These are phyloP conservation scores for Drosophila bocqueti DNA, from an alignment of 1,140 invertebrate genomes.

Conservation along the genomic window DNA sequence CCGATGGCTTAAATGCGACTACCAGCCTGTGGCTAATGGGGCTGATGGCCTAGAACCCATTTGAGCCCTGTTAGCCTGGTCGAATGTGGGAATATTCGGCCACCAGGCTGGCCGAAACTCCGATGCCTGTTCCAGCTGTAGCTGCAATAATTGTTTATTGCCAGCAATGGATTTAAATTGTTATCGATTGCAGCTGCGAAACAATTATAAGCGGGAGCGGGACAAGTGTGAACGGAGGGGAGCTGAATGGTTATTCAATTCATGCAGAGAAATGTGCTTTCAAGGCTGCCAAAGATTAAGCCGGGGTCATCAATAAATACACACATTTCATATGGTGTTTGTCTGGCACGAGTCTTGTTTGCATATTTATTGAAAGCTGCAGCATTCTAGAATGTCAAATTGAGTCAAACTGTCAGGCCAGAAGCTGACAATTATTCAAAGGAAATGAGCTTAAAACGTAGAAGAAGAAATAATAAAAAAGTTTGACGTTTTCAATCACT, in stretches of 20 bases:
- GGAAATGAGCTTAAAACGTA: background rate
- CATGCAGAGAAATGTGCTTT: conserved; percentile 17
- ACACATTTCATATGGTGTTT: conserved; percentile 30
- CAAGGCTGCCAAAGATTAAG: conserved; percentile 8
- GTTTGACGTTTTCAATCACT: no score
- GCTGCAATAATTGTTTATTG: conserved; percentile 81
- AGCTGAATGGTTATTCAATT: conserved; percentile 3
- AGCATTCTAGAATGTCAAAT: background rate
- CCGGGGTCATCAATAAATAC: conserved; percentile 13
- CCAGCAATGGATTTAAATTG: conserved; percentile 79
- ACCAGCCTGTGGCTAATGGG: conserved; percentile 70
- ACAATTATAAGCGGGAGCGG: conserved; percentile 56
- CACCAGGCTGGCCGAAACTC: background rate
- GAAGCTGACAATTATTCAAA: background rate
- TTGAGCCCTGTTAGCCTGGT: conserved; percentile 35
- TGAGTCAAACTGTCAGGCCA: background rate
- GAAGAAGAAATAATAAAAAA: background rate
- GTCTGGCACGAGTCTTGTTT: conserved; percentile 8
- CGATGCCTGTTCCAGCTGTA: conserved; percentile 36
- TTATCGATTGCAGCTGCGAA: conserved; percentile 69
- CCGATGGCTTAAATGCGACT: conserved; percentile 44
- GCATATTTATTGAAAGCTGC: conserved; percentile 16
- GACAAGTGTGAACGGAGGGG: no score
- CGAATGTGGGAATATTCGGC: conserved; percentile 1
- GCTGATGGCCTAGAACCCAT: conserved; percentile 48